Evolutionary conservation across 2,888 invertebrate species (phyloP).

Genomic region (Apotomis betuletana): DNA sequence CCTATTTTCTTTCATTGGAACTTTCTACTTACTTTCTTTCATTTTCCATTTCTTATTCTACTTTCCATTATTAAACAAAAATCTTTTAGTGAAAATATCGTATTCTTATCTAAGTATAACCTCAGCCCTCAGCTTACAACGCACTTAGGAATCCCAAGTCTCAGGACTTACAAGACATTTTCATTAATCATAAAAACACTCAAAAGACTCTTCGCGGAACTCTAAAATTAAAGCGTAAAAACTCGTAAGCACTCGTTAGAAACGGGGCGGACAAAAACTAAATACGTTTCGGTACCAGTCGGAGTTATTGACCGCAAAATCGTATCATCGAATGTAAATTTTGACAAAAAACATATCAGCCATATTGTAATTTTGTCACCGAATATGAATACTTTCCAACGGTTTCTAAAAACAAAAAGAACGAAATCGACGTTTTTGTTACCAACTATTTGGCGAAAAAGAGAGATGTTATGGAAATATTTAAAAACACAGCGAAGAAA

Average conservation of each 20-base stretch:
- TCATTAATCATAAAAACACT: not conserved
- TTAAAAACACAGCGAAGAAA: too few species aligned
- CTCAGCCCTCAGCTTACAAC: too few species aligned
- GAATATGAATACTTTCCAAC: conserved; percentile 7
- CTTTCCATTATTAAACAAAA: too few species aligned
- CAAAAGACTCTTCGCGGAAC: not conserved
- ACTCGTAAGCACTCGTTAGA: conserved; percentile 40
- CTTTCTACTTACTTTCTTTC: too few species aligned
- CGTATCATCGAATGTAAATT: conserved; percentile 35
- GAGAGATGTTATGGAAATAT: too few species aligned
- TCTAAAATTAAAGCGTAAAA: conserved; percentile 31
- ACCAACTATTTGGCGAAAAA: too few species aligned
- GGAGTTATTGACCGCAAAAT: conserved; percentile 41
- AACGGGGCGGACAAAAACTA: conserved; percentile 35
- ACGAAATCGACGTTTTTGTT: not conserved
- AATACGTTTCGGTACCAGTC: conserved; percentile 30
- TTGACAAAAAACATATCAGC: conserved; percentile 21
- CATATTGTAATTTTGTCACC: conserved; percentile 18
- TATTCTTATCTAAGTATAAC: too few species aligned
- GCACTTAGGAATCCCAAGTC: too few species aligned
- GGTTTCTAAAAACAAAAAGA: not conserved
- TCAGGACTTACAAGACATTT: too few species aligned
- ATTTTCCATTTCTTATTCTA: too few species aligned
- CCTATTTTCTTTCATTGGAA: too few species aligned
- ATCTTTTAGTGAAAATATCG: too few species aligned